A percentile compares a stretch with the other conserved stretches of the same genome.
Evolutionary conservation across 2,888 invertebrate species (phyloP).

Genomic region (Eulithis testata): DNA sequence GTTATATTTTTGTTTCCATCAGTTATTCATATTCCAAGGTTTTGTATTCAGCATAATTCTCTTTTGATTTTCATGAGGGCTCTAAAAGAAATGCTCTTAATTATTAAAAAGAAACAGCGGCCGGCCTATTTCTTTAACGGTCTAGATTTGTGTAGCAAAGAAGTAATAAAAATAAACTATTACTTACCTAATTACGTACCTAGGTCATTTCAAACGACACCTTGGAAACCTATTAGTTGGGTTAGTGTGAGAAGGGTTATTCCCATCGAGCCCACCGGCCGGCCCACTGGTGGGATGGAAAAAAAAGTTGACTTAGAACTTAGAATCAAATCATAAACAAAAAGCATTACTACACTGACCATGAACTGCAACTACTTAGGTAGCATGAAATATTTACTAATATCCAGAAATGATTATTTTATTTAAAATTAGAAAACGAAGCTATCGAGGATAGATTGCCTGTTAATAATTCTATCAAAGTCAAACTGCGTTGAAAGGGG

Average conservation of each 20-base stretch:
- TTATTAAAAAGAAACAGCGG: background rate
- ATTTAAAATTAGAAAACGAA: slow-evolving; percentile 33
- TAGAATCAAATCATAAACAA: too few species aligned
- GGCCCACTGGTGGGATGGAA: too few species aligned
- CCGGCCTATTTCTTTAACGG: background rate
- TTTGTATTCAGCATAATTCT: slow-evolving; percentile 24
- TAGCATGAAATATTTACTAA: slow-evolving; percentile 3
- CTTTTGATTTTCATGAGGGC: slow-evolving; percentile 13
- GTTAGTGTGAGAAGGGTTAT: slow-evolving; percentile 38
- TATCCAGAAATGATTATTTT: slow-evolving; percentile 34
- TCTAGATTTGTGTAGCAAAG: background rate
- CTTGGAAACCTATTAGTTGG: slow-evolving; percentile 36
- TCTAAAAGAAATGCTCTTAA: background rate
- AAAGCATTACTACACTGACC: too few species aligned
- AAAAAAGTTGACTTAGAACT: too few species aligned
- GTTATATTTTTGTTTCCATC: slow-evolving; percentile 32
- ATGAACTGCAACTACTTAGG: slow-evolving; percentile 37
- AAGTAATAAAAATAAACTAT: slow-evolving; percentile 21
- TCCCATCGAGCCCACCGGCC: too few species aligned
- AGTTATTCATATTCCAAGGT: slow-evolving; percentile 31
- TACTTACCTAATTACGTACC: background rate
- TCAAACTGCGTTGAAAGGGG: slow-evolving; percentile 27
- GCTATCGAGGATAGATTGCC: slow-evolving; percentile 35
- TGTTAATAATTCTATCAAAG: slow-evolving; percentile 26
- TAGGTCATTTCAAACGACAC: slow-evolving; percentile 21